These are phyloP conservation scores for Sphenodon punctatus DNA, from an alignment of 2,797 vertebrate genomes.

Conservation along the genomic window DNA sequence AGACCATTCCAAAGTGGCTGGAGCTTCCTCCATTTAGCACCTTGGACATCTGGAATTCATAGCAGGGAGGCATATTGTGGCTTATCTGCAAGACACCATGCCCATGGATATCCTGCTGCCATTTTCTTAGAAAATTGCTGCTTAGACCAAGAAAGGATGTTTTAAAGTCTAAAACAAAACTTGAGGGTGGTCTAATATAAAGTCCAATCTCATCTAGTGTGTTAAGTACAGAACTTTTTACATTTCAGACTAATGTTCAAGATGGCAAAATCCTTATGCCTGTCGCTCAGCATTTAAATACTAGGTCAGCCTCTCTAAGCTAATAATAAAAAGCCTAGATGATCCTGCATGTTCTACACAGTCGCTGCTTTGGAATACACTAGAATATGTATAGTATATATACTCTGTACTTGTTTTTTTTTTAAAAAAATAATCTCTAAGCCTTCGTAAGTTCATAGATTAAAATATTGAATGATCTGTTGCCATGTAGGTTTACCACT, in stretches of 20 bases:
- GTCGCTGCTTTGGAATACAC: not conserved
- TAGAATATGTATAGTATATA: not conserved
- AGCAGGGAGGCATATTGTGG: not conserved
- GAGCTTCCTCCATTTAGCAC: not conserved
- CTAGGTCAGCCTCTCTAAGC: not conserved
- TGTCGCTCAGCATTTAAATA: not conserved
- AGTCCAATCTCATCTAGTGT: not conserved
- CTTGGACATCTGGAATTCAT: not conserved
- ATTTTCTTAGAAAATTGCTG: not conserved
- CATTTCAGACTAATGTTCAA: not conserved
- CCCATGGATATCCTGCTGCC: not conserved
- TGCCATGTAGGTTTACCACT: not conserved
- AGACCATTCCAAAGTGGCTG: not conserved
- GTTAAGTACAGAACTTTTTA: not conserved
- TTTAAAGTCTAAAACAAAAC: not conserved
- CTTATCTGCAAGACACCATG: not conserved
- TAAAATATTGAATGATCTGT: not conserved
- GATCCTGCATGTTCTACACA: not conserved
- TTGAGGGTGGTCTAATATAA: not conserved
- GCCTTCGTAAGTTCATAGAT: no score
- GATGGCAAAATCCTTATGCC: not conserved
- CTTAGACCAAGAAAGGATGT: not conserved
- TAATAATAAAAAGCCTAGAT: fast-evolving
- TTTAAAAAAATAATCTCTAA: no score
- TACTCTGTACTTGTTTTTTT: no score